These are phyloP conservation scores for Neodon shergylaensis DNA, from an alignment of 2,113 vertebrate genomes.

Conservation along the genomic window DNA sequence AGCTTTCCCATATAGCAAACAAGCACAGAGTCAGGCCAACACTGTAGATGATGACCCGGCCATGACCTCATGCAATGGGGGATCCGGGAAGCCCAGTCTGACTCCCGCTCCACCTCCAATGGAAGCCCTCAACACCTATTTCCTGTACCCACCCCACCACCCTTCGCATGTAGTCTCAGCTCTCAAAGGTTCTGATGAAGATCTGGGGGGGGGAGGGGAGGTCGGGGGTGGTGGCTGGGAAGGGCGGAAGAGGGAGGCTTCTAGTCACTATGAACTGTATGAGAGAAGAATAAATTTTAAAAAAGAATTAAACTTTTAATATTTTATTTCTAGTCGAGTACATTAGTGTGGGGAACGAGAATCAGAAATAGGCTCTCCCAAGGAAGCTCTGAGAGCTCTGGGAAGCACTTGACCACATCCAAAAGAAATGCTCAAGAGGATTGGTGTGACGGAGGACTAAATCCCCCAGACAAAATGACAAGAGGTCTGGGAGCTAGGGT, in stretches of 20 bases:
- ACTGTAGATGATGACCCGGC: background rate
- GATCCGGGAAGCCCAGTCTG: background rate
- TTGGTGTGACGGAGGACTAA: background rate
- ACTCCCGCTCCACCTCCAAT: background rate
- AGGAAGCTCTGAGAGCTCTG: background rate
- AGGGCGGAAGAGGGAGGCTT: too few relatives aligned
- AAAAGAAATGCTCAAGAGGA: background rate
- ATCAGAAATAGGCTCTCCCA: background rate
- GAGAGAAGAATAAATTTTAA: background rate
- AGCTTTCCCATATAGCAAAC: background rate
- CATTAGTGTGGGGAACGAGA: background rate
- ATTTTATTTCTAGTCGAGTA: background rate
- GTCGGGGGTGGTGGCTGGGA: too few relatives aligned
- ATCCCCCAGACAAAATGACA: background rate
- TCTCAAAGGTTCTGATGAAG: background rate
- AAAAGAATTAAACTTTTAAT: background rate
- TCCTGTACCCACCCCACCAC: background rate
- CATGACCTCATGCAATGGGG: background rate
- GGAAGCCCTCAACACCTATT: background rate
- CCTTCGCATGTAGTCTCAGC: background rate
- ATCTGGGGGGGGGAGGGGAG: too few relatives aligned
- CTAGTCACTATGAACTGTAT: background rate
- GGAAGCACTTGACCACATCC: background rate
- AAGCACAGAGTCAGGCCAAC: background rate
- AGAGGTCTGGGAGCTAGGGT: background rate